phyloP scores from a whole-genome alignment of 2,113 vertebrate genomes.

The Eira barbara region DNA sequence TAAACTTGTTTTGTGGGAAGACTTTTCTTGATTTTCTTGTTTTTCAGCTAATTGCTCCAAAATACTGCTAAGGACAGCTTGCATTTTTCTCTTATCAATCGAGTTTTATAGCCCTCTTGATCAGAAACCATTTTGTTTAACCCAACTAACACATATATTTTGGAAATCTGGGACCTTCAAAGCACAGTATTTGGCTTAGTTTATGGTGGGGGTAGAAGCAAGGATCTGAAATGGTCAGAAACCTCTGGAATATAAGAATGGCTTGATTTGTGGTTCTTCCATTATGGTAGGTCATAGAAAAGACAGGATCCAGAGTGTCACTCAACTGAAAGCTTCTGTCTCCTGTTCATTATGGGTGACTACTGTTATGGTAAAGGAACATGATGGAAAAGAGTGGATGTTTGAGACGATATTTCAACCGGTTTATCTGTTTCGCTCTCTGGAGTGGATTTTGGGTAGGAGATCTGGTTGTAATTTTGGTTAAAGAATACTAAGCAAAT shows the following conservation, averaged over 20 bases:
- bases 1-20: background rate
- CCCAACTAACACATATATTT: background rate
- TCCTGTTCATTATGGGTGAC: background rate
- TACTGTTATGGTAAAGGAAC: background rate
- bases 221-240: background rate
- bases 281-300: background rate
- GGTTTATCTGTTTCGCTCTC: background rate
- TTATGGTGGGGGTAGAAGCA: too few species aligned
- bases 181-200: background rate
- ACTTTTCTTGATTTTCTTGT: background rate
- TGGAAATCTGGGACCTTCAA: background rate
- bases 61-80: background rate
- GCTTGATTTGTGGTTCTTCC: background rate
- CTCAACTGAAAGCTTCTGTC: background rate
- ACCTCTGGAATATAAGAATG: background rate
- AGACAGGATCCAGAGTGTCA: background rate
- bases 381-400: background rate
- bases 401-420: background rate
- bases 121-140: background rate
- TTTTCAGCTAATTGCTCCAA: constrained; percentile 9
- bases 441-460: background rate
- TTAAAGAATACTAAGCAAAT: background rate
- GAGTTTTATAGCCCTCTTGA: background rate
- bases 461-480: background rate
- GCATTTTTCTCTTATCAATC: background rate